Percentiles rank a stretch among this genome's conserved stretches.
These are phyloP conservation scores for Gallinago paraguaiae DNA, from an alignment of 2,113 vertebrate genomes.

Conservation along the genomic window DNA sequence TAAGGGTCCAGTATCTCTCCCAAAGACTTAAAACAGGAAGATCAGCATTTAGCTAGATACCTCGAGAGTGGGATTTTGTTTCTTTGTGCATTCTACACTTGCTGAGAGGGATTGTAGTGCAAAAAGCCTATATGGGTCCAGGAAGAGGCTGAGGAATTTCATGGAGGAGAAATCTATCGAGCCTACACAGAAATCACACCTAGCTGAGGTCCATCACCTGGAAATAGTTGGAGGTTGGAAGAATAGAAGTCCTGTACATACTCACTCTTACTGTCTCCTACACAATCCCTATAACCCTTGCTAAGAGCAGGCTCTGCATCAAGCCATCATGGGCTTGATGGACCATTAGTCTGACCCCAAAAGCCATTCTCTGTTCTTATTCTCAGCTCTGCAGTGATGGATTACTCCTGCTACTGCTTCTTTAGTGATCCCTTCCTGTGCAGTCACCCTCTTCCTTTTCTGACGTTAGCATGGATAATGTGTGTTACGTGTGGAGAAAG, in stretches of 20 bases:
- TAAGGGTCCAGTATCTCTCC: neutral
- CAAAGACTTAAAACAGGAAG: neutral
- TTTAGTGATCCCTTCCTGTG: neutral
- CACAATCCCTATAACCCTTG: neutral
- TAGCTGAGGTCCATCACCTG: neutral
- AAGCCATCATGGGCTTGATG: neutral
- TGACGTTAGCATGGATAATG: rapidly evolving
- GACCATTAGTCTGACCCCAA: neutral
- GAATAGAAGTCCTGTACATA: neutral
- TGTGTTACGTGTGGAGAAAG: neutral
- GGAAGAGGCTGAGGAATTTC: neutral
- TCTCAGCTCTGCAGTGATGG: neutral
- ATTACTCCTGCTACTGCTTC: neutral
- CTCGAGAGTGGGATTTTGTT: neutral
- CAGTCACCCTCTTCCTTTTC: neutral
- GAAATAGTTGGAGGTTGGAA: neutral
- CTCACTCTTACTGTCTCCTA: neutral
- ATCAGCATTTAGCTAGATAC: neutral
- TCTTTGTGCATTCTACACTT: neutral
- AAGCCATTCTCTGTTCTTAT: neutral
- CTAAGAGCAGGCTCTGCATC: neutral
- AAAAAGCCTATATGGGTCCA: neutral
- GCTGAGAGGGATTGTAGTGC: neutral
- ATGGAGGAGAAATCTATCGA: rapidly evolving
- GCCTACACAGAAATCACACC: neutral